Base-by-base conservation (phyloP, 2,888 invertebrate genomes). In the Patella depressa region DNA sequence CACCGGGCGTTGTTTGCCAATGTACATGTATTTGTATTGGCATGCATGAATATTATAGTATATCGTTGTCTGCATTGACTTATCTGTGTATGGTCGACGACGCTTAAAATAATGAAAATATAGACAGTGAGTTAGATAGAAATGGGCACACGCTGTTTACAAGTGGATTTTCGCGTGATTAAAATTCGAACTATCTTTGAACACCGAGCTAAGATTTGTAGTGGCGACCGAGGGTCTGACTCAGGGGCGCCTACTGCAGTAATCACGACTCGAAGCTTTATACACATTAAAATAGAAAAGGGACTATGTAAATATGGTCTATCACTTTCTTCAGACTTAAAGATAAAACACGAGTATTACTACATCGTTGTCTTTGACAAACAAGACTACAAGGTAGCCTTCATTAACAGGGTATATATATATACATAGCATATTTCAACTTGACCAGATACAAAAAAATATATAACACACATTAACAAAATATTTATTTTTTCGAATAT, bases 401-500 rank as follows among this genome's bases (percentile, higher is more conserved):
- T 45, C 45, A 45, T 45, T 7, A 45, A 45, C 45, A 45, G 45
- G 45, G 45, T 45, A 45, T 45, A 45, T 45, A 45, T 45, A 45
- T 45, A 9, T 45, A 45, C 1, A 45, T 45, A 45, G 7, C 1
- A 45, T 45, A 45, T 45, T 45, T 7, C 45, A 7, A 5, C 45
- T 45, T 45, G 45, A 45, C 5, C 45, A 45, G 45, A 45, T 5
- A 45, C 1, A 7, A 7, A 45, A 7, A 45, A 45, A 45, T n/a
- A 45, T 7, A 45, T 9, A 9, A 0, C 14, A 19, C 14, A 69
- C 15, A 45, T 17, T n/a, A 24, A 75, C 17, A 54, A 24, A 71
- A n/a, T 57, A 34, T 34, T 29, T n/a, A 34, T 19, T 53, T 81
- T 81, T 74, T 78, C 70, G 80, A 71, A 74, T 79, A 85, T 94